Evolutionary conservation across 2,113 vertebrate species (phyloP).

Genomic region (Vidua macroura): DNA sequence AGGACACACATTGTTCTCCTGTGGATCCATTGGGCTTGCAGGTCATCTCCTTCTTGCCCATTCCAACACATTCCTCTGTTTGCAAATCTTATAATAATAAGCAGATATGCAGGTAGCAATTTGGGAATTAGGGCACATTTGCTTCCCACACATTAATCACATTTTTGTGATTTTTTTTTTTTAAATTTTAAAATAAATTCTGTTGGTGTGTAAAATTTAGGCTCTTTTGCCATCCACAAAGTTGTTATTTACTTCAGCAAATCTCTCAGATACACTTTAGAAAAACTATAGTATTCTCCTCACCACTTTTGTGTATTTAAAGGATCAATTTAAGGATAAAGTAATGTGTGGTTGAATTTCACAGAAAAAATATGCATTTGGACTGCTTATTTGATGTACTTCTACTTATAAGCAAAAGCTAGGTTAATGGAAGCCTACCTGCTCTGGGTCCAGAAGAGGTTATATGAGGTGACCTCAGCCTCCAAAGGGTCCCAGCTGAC

Average conservation of each 20-base stretch:
- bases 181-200: neutral
- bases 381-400: neutral
- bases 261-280: neutral
- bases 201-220: neutral
- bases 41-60: neutral
- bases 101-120: neutral
- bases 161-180: neutral
- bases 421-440: neutral
- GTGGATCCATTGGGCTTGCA: fast-evolving
- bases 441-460: neutral
- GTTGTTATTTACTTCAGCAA: neutral
- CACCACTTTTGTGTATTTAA: neutral
- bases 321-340: neutral
- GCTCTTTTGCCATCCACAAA: neutral
- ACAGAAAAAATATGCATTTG: neutral
- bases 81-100: neutral
- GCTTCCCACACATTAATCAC: neutral
- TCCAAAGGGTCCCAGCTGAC: neutral
- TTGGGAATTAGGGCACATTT: neutral
- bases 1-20: fast-evolving
- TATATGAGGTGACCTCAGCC: neutral
- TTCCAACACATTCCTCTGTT: neutral
- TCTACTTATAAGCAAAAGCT: neutral
- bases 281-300: neutral
- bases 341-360: neutral